Evolutionary conservation across 2,797 vertebrate genomes (phyloP), one percentile per base, ranked within the genome.

Genomic region (Schizopygopsis malacanthus): DNA sequence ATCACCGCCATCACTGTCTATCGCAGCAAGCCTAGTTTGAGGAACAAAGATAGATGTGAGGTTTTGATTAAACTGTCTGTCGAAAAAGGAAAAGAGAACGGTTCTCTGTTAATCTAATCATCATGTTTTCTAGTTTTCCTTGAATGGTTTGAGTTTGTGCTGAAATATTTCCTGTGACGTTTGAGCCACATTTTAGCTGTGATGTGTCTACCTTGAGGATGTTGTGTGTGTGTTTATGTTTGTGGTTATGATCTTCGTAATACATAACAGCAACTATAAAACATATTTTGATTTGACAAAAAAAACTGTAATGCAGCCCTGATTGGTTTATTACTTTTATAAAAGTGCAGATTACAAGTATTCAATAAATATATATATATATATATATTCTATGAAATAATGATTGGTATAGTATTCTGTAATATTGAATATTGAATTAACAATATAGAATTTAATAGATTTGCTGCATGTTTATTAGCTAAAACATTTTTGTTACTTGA

Each of bases 21-120:
- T 33, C 28, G 28, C 28, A 0, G 28, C 28, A 33, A 33, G 28
- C 28, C 28, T 33, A 33, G 28, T 33, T 33, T 33, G 28, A 33
- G 20, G 20, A 39, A 56, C 33, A 56, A 77, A 56, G 22, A 72
- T 72, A 72, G 41, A 72, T 45, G 20, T 71, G 69, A 71, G 69
- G 39, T 13, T n/a, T 43, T 22, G 39, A 71, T n/a, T 39, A 43
- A 43, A 52, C 8, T 5, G 45, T 28, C 22, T 25, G 22, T 6
- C 8, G 7, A 16, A 33, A 28, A 47, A 50, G 13, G 15, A 8
- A 50, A 50, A 28, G 6, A 65, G 33, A 65, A 15, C 0, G 5
- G 1, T 28, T 28, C n/a, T 63, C 12, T 28, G 25, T 63, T 63
- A 5, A 28, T 63, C 61, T 15, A 2, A 33, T 33, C 13, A 16